phyloP scores from a whole-genome alignment of 2,113 vertebrate species.

The Climacteris rufus region DNA sequence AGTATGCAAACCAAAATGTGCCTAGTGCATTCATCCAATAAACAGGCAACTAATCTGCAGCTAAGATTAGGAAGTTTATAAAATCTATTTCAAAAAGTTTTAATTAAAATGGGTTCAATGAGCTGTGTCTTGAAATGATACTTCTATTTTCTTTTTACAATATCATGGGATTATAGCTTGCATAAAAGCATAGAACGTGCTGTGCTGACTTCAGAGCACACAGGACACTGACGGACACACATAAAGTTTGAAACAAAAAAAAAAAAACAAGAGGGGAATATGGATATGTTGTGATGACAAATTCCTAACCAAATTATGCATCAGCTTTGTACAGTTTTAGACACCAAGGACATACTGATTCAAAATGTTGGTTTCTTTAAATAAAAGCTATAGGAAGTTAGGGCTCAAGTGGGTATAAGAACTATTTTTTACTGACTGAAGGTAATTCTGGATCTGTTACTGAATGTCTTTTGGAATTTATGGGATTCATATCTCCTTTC shows the following conservation, averaged over 20 bases:
- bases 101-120: slow-evolving; percentile 36
- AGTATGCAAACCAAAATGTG: neutral
- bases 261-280: neutral
- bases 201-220: neutral
- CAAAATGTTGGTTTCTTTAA: neutral
- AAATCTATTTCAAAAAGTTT: slow-evolving; percentile 28
- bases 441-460: neutral
- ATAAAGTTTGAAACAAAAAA: neutral
- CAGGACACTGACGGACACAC: neutral
- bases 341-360: neutral
- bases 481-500: neutral
- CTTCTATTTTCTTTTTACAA: neutral
- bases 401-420: neutral
- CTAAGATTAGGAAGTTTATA: slow-evolving; percentile 11
- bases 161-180: neutral
- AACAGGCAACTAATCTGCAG: slow-evolving; percentile 14
- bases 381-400: neutral
- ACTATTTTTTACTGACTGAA: neutral
- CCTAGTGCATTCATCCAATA: neutral
- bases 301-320: neutral
- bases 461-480: neutral
- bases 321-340: neutral
- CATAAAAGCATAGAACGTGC: neutral
- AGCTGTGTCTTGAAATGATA: neutral
- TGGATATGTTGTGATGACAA: neutral